These are phyloP conservation scores for Apotomis betuletana DNA, from an alignment of 2,888 invertebrate species.

Conservation along the genomic window DNA sequence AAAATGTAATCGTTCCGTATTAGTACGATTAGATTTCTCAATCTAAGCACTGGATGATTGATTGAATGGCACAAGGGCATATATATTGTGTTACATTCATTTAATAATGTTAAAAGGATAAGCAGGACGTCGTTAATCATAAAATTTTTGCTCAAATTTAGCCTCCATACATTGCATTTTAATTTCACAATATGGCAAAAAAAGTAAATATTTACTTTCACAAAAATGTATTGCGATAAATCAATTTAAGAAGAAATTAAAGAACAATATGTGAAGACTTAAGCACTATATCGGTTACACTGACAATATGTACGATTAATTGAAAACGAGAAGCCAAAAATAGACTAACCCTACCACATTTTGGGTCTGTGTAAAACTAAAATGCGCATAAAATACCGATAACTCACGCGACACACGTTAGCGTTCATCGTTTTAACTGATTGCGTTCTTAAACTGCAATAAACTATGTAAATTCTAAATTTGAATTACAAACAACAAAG, in stretches of 20 bases:
- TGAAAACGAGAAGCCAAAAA: not conserved
- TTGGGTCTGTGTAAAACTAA: conserved; percentile 12
- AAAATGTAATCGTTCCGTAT: conserved; percentile 16
- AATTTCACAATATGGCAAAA: not conserved
- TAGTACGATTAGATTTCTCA: conserved; percentile 22
- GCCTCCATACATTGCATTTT: conserved; percentile 44
- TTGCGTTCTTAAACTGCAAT: conserved; percentile 74
- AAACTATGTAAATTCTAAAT: conserved; percentile 75
- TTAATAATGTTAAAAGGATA: conserved; percentile 45
- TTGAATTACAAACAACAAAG: conserved; percentile 72
- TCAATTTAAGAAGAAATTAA: not conserved
- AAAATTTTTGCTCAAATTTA: conserved; percentile 53
- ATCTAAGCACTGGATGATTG: conserved; percentile 19
- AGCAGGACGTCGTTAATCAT: conserved; percentile 52
- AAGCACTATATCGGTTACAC: no score
- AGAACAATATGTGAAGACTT: not conserved
- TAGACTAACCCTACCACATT: not conserved
- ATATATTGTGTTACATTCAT: conserved; percentile 51
- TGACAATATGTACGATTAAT: not conserved
- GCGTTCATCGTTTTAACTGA: conserved; percentile 65
- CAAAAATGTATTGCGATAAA: not conserved
- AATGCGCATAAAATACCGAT: conserved; percentile 50
- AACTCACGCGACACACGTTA: conserved; percentile 32
- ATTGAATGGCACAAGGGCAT: conserved; percentile 17
- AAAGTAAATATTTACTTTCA: not conserved